Percentiles rank a stretch among this genome's conserved stretches.
Evolutionary conservation across 1,140 invertebrate species (phyloP).

Genomic region (Ooceraea biroi): DNA sequence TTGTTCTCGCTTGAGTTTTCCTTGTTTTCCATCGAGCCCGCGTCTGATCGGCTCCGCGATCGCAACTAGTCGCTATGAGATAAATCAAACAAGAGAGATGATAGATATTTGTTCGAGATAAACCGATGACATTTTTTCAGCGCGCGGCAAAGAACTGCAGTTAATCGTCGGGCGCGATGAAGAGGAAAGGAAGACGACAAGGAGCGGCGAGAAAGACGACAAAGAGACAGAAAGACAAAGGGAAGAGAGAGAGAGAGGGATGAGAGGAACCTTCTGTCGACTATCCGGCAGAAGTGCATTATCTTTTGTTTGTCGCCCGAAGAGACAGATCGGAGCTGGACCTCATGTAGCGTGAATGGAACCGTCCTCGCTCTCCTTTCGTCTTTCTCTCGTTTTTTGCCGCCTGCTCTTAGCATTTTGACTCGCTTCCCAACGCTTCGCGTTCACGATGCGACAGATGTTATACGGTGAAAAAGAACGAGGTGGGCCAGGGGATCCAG

Average conservation of each 20-base stretch:
- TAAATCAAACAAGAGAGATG: conserved; percentile 18
- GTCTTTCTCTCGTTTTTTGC: conserved; percentile 16
- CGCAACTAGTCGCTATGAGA: background rate
- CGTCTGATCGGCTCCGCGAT: background rate
- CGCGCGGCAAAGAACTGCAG: background rate
- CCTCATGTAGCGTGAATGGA: conserved; percentile 23
- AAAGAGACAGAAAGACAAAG: conserved; percentile 10
- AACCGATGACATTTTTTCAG: background rate
- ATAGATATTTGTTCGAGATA: conserved; percentile 8
- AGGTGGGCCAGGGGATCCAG: conserved; percentile 7
- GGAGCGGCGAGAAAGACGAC: background rate
- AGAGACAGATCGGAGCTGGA: conserved; percentile 11
- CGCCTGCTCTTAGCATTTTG: conserved; percentile 54
- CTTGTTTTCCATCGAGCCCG: background rate
- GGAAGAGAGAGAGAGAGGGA: conserved; percentile 21
- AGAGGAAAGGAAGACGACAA: background rate
- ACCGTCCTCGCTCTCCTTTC: conserved; percentile 49
- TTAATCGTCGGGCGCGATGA: background rate
- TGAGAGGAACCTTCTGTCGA: conserved; percentile 51
- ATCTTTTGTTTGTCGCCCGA: conserved; percentile 72
- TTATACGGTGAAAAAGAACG: background rate
- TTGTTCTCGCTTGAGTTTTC: background rate
- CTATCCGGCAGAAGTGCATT: conserved; percentile 75
- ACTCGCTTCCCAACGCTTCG: background rate
- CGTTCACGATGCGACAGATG: background rate